A percentile compares a stretch with the other conserved stretches of the same genome.
phyloP scores from a whole-genome alignment of 1,140 invertebrate genomes.

The Calycopis cecrops region DNA sequence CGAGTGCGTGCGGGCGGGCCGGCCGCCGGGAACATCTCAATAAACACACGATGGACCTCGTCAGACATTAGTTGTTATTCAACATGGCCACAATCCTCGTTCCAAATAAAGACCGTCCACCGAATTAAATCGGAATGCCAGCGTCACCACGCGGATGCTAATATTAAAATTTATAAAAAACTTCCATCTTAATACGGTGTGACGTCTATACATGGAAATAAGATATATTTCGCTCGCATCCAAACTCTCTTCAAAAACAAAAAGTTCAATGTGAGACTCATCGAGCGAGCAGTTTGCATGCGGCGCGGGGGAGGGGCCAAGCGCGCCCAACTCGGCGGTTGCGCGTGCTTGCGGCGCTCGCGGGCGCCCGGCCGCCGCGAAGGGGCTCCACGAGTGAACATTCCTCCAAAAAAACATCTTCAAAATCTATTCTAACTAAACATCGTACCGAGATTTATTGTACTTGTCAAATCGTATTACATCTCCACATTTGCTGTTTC shows the following conservation, averaged over 20 bases:
- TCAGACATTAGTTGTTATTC: slow-evolving; percentile 61
- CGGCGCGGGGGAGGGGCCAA: background rate
- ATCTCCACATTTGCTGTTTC: slow-evolving; percentile 55
- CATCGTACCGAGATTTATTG: slow-evolving; percentile 65
- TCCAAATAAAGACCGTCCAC: slow-evolving; percentile 25
- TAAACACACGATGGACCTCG: slow-evolving; percentile 61
- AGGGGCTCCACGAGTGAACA: slow-evolving; percentile 10
- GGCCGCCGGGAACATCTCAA: slow-evolving; percentile 45
- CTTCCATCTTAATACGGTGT: background rate
- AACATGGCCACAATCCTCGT: slow-evolving; percentile 32
- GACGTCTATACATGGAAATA: background rate
- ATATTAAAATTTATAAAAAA: too few relatives aligned
- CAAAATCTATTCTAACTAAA: slow-evolving; percentile 42
- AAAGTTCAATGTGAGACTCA: background rate
- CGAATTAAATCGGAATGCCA: slow-evolving; percentile 11
- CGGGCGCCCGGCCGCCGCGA: background rate
- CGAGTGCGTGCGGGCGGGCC: slow-evolving; percentile 11
- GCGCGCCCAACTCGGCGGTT: background rate
- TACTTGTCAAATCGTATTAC: slow-evolving; percentile 26
- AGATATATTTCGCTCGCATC: slow-evolving; percentile 1
- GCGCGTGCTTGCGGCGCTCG: background rate
- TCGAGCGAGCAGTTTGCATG: background rate
- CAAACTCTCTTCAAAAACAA: background rate
- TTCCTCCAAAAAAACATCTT: slow-evolving; percentile 40
- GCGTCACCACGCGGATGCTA: too few relatives aligned